Evolutionary conservation across 2,797 vertebrate genomes (phyloP).

Genomic region (Brotula barbata): DNA sequence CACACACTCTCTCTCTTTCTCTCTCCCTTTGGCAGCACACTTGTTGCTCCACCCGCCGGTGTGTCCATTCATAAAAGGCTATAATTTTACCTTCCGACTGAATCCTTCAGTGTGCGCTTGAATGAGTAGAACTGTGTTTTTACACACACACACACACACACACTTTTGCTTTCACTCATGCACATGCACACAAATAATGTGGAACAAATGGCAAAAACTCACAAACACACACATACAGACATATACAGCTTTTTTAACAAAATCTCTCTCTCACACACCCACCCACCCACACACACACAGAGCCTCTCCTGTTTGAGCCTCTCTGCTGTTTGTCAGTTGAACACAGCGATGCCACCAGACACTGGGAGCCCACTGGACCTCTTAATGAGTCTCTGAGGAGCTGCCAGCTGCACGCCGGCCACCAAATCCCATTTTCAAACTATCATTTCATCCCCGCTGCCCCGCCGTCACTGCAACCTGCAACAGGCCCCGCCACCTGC

Average conservation of each 20-base stretch:
- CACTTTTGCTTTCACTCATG: background rate
- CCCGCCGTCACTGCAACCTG: slow-evolving; percentile 42
- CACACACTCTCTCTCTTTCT: too few relatives aligned
- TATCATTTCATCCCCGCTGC: slow-evolving; percentile 37
- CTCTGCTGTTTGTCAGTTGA: slow-evolving; percentile 29
- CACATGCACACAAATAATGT: background rate
- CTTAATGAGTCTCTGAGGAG: slow-evolving; percentile 69
- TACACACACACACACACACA: background rate
- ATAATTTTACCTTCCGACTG: too few relatives aligned
- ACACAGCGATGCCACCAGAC: slow-evolving; percentile 41
- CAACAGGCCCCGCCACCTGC: slow-evolving; percentile 30
- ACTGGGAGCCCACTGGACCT: slow-evolving; percentile 24
- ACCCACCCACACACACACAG: background rate
- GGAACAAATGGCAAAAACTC: background rate
- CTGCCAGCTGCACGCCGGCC: slow-evolving; percentile 54
- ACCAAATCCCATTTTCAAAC: slow-evolving; percentile 62
- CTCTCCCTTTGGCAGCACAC: too few relatives aligned
- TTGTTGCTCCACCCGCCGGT: too few relatives aligned
- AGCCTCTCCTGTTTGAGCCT: slow-evolving; percentile 11
- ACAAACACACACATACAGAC: background rate
- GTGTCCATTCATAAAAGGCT: too few relatives aligned
- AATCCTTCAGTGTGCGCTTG: too few relatives aligned
- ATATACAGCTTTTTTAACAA: background rate
- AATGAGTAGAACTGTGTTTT: too few relatives aligned
- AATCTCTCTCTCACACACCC: background rate